Evolutionary conservation across 2,888 invertebrate genomes (phyloP).

Genomic region (Lasioglossum marginatum): DNA sequence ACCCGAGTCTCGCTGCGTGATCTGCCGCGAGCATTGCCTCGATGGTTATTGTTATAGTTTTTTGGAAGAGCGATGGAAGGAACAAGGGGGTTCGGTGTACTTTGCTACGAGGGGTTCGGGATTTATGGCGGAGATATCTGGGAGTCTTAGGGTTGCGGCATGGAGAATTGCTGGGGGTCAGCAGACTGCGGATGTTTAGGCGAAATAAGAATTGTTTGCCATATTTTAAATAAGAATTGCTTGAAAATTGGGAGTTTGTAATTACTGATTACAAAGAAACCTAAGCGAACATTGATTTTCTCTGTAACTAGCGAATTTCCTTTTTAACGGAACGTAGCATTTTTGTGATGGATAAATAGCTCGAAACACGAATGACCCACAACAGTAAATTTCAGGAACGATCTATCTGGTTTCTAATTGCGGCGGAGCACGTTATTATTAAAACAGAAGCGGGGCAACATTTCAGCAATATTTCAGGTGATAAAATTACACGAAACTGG

Average conservation of each 20-base stretch:
- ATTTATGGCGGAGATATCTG: background rate
- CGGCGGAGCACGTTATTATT: background rate
- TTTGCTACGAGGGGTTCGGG: background rate
- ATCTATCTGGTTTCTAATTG: background rate
- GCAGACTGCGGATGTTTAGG: background rate
- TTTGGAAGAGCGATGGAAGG: background rate
- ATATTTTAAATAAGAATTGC: no score
- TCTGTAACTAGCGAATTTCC: background rate
- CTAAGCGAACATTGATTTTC: background rate
- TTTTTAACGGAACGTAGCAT: background rate
- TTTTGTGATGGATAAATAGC: background rate
- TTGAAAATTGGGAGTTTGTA: background rate
- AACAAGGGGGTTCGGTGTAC: background rate
- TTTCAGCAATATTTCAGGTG: background rate
- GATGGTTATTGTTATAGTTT: slow-evolving; percentile 6
- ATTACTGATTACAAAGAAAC: background rate
- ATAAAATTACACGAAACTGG: background rate
- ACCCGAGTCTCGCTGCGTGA: background rate
- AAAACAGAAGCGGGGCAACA: background rate
- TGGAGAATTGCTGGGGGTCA: background rate
- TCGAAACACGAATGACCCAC: background rate
- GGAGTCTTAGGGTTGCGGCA: background rate
- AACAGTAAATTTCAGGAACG: background rate
- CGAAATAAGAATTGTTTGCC: background rate
- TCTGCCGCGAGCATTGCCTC: background rate